These are phyloP conservation scores for Drosophila paranaensis DNA, from an alignment of 2,888 invertebrate species.

Conservation along the genomic window DNA sequence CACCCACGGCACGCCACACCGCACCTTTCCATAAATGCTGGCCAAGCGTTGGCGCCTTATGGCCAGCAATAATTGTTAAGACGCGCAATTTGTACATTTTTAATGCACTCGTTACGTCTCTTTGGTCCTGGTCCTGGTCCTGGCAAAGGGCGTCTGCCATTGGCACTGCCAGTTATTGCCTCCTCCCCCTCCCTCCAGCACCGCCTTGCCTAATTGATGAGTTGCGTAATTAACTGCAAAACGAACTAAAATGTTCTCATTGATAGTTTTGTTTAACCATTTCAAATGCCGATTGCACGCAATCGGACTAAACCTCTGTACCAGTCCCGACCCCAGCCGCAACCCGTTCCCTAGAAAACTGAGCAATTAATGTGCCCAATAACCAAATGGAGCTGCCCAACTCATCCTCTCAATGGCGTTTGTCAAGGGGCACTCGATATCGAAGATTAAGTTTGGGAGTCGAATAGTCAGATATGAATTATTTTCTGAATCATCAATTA, in stretches of 20 bases:
- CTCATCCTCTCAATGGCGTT: not conserved
- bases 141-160: slow-evolving; percentile 1
- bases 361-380: slow-evolving; percentile 27
- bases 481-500: not conserved
- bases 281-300: slow-evolving; percentile 42
- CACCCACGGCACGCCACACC: slow-evolving; percentile 19
- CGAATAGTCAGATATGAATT: not conserved
- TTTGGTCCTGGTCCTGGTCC: slow-evolving; percentile 1
- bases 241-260: slow-evolving; percentile 60
- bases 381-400: slow-evolving; percentile 16
- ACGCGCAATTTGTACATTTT: slow-evolving; percentile 80
- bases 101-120: slow-evolving; percentile 63
- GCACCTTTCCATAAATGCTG: slow-evolving; percentile 58
- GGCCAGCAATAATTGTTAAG: slow-evolving; percentile 77
- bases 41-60: slow-evolving; percentile 60
- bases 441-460: not conserved
- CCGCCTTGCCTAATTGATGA: slow-evolving; percentile 75
- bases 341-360: not conserved
- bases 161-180: not conserved
- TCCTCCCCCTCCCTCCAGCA: not conserved
- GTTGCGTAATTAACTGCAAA: slow-evolving; percentile 83
- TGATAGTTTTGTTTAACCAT: slow-evolving; percentile 59
- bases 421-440: not conserved
- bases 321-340: not conserved
- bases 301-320: slow-evolving; percentile 21